phyloP scores from a whole-genome alignment of 2,888 invertebrate species.

The Labia minor region DNA sequence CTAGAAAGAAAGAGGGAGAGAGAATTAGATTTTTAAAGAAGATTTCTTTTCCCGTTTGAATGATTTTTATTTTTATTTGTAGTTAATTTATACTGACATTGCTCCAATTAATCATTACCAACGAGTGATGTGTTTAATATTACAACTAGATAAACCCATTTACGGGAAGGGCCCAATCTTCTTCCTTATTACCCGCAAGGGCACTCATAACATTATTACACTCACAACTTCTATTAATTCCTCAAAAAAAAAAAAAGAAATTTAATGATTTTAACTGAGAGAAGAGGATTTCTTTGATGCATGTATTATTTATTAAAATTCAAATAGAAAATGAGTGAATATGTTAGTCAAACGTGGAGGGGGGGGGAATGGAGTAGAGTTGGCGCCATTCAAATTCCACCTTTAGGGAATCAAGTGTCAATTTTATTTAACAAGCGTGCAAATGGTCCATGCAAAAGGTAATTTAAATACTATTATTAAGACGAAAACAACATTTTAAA shows the following conservation, averaged over 20 bases:
- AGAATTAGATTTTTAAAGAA: too few relatives aligned
- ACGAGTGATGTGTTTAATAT: too few relatives aligned
- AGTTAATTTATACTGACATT: not conserved
- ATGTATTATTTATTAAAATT: too few relatives aligned
- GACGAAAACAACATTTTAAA: not conserved
- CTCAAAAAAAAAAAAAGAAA: too few relatives aligned
- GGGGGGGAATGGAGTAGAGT: too few relatives aligned
- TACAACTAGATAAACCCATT: not conserved
- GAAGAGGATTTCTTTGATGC: too few relatives aligned
- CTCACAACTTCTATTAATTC: not conserved
- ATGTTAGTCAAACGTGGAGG: too few relatives aligned
- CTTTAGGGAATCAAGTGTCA: not conserved
- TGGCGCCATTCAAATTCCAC: not conserved
- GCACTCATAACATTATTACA: too few relatives aligned
- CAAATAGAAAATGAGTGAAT: too few relatives aligned
- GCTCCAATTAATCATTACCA: not conserved
- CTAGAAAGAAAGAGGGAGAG: too few relatives aligned
- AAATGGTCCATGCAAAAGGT: not conserved
- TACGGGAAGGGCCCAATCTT: not conserved
- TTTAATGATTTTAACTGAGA: too few relatives aligned
- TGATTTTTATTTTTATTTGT: not conserved
- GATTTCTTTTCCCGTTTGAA: too few relatives aligned
- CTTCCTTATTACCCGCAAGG: not conserved
- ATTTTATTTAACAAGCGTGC: not conserved
- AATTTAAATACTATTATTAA: not conserved